Evolutionary conservation across 2,888 invertebrate species (phyloP).

Genomic region (Chromoteleia sp.): DNA sequence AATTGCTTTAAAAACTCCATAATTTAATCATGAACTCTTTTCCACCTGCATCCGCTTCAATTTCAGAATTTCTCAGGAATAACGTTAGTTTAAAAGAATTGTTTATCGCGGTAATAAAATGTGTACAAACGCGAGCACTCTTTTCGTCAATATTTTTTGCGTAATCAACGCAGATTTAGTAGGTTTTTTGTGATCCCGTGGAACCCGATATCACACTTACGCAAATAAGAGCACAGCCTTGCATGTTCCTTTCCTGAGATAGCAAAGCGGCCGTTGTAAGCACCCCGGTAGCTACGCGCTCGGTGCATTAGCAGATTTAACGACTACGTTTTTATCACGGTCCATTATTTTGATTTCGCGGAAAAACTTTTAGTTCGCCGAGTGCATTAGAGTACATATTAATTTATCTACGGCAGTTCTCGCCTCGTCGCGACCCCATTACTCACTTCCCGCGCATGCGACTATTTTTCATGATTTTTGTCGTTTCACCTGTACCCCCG

Average conservation of each 20-base stretch:
- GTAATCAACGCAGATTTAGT: slow-evolving; percentile 49
- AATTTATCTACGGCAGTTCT: slow-evolving; percentile 73
- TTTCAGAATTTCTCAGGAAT: neutral
- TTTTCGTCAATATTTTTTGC: slow-evolving; percentile 50
- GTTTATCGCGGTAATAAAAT: neutral
- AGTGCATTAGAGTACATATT: slow-evolving; percentile 77
- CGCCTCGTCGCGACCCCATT: slow-evolving; percentile 58
- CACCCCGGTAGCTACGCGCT: slow-evolving; percentile 51
- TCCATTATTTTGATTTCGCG: slow-evolving; percentile 76
- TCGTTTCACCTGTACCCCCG: slow-evolving; percentile 44
- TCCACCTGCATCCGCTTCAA: no score
- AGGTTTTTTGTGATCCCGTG: slow-evolving; percentile 34
- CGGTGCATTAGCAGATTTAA: slow-evolving; percentile 78
- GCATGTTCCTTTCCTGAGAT: slow-evolving; percentile 65
- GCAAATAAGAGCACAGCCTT: slow-evolving; percentile 63
- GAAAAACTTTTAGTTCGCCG: slow-evolving; percentile 73
- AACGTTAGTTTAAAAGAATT: neutral
- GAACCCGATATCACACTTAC: slow-evolving; percentile 65
- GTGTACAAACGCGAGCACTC: slow-evolving; percentile 1
- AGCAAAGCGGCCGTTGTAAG: slow-evolving; percentile 65
- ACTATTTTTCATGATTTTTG: slow-evolving; percentile 62
- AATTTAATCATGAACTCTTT: no score
- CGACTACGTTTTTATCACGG: slow-evolving; percentile 74
- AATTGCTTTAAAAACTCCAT: no score
- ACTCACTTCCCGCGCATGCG: slow-evolving; percentile 49